A percentile compares a stretch with the other conserved stretches of the same genome.
These are phyloP conservation scores for Dendropsophus ebraccatus DNA, from an alignment of 2,113 vertebrate genomes.

Conservation along the genomic window DNA sequence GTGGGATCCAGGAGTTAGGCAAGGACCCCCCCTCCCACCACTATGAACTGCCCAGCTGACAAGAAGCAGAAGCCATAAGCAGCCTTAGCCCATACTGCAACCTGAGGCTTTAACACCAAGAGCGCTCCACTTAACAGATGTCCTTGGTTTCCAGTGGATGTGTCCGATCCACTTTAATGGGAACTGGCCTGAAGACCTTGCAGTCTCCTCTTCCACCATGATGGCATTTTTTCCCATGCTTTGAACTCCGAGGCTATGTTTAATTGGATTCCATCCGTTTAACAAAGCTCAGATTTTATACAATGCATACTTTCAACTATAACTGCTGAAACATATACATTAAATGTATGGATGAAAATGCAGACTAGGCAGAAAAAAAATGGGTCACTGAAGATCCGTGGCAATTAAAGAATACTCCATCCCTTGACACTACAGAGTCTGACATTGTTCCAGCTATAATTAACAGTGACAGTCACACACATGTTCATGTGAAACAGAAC, in stretches of 20 bases:
- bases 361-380: conserved; percentile 30
- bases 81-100: neutral
- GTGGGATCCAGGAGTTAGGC: neutral
- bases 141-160: neutral
- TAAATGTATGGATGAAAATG: conserved; percentile 12
- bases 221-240: neutral
- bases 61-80: neutral
- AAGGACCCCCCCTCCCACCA: too few species aligned
- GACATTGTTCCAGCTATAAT: conserved; percentile 49
- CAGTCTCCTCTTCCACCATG: neutral
- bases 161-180: conserved; percentile 23
- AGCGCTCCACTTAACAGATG: neutral
- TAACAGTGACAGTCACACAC: conserved; percentile 55
- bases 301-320: neutral
- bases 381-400: conserved; percentile 23
- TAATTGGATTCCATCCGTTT: conserved; percentile 22
- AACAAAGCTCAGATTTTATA: neutral
- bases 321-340: neutral
- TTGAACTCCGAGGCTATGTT: conserved; percentile 6
- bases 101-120: neutral
- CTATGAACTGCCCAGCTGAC: neutral
- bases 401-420: conserved; percentile 13
- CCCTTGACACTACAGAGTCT: conserved; percentile 15
- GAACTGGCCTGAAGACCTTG: conserved; percentile 1
- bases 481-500: conserved; percentile 54